These are phyloP conservation scores for Sebastes matsubarae DNA, from an alignment of 2,797 vertebrate species.

Conservation along the genomic window DNA sequence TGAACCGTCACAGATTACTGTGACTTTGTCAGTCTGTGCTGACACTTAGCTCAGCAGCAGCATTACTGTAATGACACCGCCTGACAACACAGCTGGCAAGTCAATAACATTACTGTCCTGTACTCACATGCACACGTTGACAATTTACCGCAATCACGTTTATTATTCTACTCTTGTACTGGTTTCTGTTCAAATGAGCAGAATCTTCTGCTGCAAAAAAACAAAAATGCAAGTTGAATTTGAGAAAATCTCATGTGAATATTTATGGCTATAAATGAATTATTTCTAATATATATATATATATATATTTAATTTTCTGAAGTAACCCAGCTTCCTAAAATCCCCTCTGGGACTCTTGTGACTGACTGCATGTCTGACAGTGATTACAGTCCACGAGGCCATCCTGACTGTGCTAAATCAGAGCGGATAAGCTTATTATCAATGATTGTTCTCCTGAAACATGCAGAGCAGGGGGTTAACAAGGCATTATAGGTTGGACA, in stretches of 20 bases:
- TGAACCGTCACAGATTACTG: neutral
- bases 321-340: neutral
- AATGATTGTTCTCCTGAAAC: conserved; percentile 3
- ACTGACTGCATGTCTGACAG: neutral
- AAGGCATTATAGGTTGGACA: neutral
- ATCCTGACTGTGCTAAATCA: conserved; percentile 6
- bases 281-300: neutral
- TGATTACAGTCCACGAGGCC: neutral
- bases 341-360: neutral
- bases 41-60: conserved; percentile 8
- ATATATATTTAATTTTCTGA: neutral
- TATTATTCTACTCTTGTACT: neutral
- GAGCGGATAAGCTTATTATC: conserved; percentile 30
- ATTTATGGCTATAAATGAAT: neutral
- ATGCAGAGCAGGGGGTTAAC: conserved; percentile 1
- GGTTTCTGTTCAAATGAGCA: neutral
- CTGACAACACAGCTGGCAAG: neutral
- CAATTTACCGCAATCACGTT: neutral
- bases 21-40: conserved; percentile 23
- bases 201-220: neutral
- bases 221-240: neutral
- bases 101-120: neutral
- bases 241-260: neutral
- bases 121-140: neutral
- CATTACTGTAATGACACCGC: neutral